A percentile compares a stretch with the other conserved stretches of the same genome.
Conservation (phyloP, 2,888 invertebrate species). For the Diadromus collaris region DNA sequence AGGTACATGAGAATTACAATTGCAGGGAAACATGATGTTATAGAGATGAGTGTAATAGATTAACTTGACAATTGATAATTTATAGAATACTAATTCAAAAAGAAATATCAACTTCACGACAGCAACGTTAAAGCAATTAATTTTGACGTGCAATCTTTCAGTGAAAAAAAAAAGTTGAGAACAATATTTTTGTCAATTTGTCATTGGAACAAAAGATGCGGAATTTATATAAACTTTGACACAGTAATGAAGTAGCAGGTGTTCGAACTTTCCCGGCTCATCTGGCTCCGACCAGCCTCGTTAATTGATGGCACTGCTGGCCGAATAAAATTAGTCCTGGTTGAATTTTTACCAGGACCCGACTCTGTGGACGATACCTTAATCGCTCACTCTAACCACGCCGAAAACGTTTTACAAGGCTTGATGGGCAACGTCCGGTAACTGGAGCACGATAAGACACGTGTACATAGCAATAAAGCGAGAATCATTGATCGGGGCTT, state of each 20-base stretch:
- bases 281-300: background rate
- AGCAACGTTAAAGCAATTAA: background rate
- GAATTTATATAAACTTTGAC: background rate
- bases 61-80: background rate
- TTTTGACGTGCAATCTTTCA: background rate
- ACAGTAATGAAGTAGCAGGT: background rate
- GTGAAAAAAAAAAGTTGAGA: background rate
- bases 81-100: background rate
- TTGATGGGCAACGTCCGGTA: background rate
- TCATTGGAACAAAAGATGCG: background rate
- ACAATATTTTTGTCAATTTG: background rate
- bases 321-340: constrained; percentile 1
- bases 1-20: no score
- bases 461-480: background rate
- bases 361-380: background rate
- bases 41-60: no score
- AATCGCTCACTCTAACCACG: constrained; percentile 6
- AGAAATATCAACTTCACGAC: background rate
- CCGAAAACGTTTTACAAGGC: background rate
- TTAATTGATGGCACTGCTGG: background rate
- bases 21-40: no score
- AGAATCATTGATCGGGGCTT: constrained; percentile 4
- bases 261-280: background rate
- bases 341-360: background rate
- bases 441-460: background rate